These are phyloP conservation scores for Chroicocephalus ridibundus DNA, from an alignment of 2,113 vertebrate species.

Conservation along the genomic window DNA sequence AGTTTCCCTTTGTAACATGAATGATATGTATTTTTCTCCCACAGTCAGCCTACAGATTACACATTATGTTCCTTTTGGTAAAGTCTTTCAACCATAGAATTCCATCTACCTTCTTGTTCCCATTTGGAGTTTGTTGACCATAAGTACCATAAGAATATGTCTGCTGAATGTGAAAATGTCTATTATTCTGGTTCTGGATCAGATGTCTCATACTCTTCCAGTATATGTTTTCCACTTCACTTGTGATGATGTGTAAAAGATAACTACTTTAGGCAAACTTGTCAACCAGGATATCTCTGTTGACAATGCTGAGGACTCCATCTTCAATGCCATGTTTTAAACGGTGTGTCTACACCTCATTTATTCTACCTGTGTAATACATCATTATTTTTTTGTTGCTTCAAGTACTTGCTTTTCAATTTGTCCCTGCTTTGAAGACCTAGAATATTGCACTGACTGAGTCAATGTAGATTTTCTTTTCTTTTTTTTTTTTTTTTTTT, in stretches of 20 bases:
- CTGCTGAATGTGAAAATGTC: background rate
- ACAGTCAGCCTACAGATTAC: background rate
- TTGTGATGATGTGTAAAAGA: background rate
- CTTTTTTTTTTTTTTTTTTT: rapidly evolving
- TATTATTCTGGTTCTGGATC: background rate
- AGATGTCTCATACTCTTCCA: background rate
- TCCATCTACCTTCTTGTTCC: background rate
- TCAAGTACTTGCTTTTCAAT: background rate
- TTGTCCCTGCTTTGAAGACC: background rate
- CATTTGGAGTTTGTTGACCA: background rate
- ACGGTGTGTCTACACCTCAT: background rate
- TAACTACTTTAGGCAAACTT: background rate
- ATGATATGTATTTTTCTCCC: background rate
- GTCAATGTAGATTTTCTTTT: background rate
- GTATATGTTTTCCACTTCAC: background rate
- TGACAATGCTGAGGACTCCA: rapidly evolving
- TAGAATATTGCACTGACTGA: background rate
- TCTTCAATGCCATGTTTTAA: background rate
- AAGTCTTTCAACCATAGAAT: background rate
- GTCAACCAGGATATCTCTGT: background rate
- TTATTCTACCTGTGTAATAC: background rate
- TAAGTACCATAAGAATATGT: background rate
- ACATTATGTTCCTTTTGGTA: background rate
- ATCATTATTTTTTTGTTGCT: background rate
- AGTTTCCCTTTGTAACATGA: background rate